A percentile compares a stretch with the other conserved stretches of the same genome.
Conservation (phyloP, 1,140 invertebrate species). For the Pantala flavescens region DNA sequence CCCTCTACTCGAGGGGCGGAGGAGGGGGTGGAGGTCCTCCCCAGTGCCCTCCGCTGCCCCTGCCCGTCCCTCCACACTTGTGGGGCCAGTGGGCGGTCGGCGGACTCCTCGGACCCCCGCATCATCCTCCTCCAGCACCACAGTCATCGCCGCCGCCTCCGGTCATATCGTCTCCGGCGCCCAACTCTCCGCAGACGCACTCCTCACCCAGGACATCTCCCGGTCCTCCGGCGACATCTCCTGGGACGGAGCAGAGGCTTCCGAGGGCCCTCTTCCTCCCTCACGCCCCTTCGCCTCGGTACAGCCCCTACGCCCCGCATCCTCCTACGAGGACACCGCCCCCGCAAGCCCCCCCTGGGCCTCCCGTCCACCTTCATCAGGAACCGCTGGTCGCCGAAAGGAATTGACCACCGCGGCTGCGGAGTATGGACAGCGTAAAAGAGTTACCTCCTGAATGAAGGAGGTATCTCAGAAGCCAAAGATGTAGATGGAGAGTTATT, state of each 20-base stretch:
- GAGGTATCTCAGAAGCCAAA: not conserved
- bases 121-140: conserved; percentile 25
- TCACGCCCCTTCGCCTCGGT: not conserved
- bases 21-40: not conserved
- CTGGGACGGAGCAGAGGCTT: not conserved
- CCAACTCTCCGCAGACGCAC: not conserved
- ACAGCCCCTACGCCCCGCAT: conserved; percentile 11
- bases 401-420: not conserved
- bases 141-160: not conserved
- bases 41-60: not conserved
- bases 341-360: not conserved
- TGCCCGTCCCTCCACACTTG: conserved; percentile 36
- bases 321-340: not conserved
- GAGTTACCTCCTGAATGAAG: too few relatives aligned
- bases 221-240: not conserved
- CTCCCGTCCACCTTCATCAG: not conserved
- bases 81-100: conserved; percentile 51
- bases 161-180: not conserved
- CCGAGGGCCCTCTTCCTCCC: not conserved
- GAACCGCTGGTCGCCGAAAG: not conserved
- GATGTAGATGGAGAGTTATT: not conserved
- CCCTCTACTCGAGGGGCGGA: not conserved
- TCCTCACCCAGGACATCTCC: not conserved
- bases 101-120: conserved; percentile 48
- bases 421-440: not conserved